phyloP scores from a whole-genome alignment of 35 echinoderm and acorn worm genomes.

The Holothuria glaberrima region DNA sequence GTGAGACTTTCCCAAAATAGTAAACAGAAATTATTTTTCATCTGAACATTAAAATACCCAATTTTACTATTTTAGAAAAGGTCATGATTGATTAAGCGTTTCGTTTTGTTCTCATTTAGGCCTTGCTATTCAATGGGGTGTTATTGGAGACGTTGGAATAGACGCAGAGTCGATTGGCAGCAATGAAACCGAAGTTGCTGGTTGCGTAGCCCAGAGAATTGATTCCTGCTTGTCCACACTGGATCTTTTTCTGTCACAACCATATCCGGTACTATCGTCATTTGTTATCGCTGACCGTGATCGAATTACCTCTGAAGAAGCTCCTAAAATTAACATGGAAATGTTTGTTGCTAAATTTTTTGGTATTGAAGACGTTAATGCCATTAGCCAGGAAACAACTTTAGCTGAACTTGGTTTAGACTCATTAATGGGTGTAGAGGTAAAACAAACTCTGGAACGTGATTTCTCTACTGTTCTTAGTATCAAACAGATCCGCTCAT shows the following conservation, averaged over 20 bases:
- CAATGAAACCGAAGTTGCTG: constrained; percentile 15
- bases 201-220: constrained; percentile 67
- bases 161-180: constrained; percentile 61
- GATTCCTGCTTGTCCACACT: constrained; percentile 67
- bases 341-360: constrained; percentile 67
- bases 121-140: constrained; percentile 82
- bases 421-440: constrained; percentile 79
- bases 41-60: no score
- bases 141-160: constrained; percentile 76
- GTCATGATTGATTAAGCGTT: no score
- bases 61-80: no score
- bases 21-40: no score
- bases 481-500: constrained; percentile 61
- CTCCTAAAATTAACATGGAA: constrained; percentile 16
- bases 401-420: constrained; percentile 77
- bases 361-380: constrained; percentile 56
- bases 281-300: constrained; percentile 69
- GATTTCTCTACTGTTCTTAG: constrained; percentile 64
- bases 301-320: neutral
- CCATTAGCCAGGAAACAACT: constrained; percentile 56
- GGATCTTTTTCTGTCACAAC: constrained; percentile 65
- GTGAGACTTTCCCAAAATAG: no score
- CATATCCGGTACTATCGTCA: constrained; percentile 64
- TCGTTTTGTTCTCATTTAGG: constrained; percentile 52
- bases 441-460: constrained; percentile 77